Evolutionary conservation across 2,113 vertebrate species (phyloP).

Genomic region (Antigone vipio): DNA sequence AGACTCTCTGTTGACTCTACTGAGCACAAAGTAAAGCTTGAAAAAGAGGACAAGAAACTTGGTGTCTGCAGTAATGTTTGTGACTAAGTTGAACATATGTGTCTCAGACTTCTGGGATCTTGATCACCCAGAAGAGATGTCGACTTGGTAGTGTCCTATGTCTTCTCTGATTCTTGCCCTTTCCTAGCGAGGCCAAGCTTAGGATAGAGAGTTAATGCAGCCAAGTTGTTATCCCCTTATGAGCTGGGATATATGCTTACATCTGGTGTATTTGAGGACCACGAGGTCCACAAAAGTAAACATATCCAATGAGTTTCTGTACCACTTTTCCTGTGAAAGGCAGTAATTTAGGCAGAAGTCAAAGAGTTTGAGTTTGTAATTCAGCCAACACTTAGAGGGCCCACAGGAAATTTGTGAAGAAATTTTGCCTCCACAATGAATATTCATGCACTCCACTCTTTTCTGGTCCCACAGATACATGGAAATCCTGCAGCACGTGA

Average conservation of each 20-base stretch:
- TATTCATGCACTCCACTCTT: background rate
- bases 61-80: background rate
- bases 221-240: background rate
- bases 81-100: background rate
- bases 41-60: background rate
- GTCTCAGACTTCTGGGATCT: background rate
- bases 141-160: fast-evolving
- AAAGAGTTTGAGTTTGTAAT: background rate
- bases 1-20: background rate
- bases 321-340: background rate
- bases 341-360: background rate
- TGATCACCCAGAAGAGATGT: background rate
- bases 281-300: background rate
- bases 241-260: background rate
- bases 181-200: background rate
- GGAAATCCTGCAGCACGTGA: background rate
- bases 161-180: background rate
- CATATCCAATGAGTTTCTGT: background rate
- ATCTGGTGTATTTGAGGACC: background rate
- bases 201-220: background rate
- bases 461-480: background rate
- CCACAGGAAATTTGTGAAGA: background rate
- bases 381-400: background rate
- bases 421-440: background rate
- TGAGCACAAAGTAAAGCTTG: background rate